These are phyloP conservation scores for Sus cebifrons DNA, from an alignment of 2,797 vertebrate genomes.

Conservation along the genomic window DNA sequence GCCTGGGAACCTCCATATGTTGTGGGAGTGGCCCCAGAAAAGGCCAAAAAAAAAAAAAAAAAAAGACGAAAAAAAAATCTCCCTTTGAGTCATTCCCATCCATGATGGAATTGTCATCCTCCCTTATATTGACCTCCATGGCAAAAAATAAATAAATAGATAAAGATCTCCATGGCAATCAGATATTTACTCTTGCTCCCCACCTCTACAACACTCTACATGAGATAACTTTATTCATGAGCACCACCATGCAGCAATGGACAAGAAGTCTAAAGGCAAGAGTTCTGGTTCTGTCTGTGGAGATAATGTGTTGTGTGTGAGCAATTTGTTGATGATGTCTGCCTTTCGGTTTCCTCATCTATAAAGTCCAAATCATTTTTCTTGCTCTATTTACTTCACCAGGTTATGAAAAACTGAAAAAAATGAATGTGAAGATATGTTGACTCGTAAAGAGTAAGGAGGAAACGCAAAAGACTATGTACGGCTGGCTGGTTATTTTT, in stretches of 20 bases:
- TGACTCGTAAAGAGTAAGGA: not conserved
- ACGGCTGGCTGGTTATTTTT: not conserved
- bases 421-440: not conserved
- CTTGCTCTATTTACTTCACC: slow-evolving; percentile 15
- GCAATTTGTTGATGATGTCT: not conserved
- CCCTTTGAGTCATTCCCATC: not conserved
- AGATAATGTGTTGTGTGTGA: not conserved
- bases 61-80: not conserved
- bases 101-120: not conserved
- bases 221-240: not conserved
- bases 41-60: too few species aligned
- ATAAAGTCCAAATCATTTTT: slow-evolving; percentile 40
- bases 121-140: not conserved
- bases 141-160: not conserved
- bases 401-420: slow-evolving; percentile 52
- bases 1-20: too few species aligned
- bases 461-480: not conserved
- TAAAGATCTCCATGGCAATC: not conserved
- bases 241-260: not conserved
- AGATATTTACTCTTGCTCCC: not conserved
- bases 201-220: not conserved
- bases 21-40: too few species aligned
- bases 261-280: slow-evolving; percentile 24
- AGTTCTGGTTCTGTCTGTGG: not conserved
- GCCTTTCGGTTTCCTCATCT: slow-evolving; percentile 45